phyloP scores from a whole-genome alignment of 2,888 invertebrate species.

The Oscheius sp. region DNA sequence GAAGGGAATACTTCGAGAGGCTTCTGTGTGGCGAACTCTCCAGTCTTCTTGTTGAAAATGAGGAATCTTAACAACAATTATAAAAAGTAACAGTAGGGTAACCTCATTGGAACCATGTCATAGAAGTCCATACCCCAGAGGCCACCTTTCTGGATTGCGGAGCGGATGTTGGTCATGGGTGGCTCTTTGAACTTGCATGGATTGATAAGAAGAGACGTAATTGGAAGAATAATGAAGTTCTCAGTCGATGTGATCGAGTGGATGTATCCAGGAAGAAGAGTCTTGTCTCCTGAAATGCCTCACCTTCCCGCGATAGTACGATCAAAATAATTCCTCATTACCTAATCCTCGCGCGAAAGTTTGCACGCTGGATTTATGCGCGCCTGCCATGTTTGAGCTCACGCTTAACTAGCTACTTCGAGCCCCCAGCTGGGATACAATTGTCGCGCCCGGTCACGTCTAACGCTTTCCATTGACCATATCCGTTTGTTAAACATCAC shows the following conservation, averaged over 20 bases:
- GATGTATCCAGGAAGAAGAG: constrained; percentile 71
- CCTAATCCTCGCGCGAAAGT: constrained; percentile 37
- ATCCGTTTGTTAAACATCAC: constrained; percentile 10
- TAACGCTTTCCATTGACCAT: constrained; percentile 24
- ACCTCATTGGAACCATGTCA: constrained; percentile 72
- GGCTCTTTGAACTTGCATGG: constrained; percentile 73
- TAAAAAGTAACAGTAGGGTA: not conserved
- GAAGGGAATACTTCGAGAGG: constrained; percentile 72
- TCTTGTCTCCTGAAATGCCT: constrained; percentile 68
- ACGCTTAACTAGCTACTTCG: constrained; percentile 35
- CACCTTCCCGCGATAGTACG: constrained; percentile 27
- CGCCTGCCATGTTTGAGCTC: constrained; percentile 33
- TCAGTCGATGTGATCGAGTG: constrained; percentile 73
- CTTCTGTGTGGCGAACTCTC: constrained; percentile 65
- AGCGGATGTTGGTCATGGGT: constrained; percentile 65
- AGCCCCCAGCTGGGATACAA: constrained; percentile 34
- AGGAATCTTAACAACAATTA: constrained; percentile 64
- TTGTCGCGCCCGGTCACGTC: constrained; percentile 35
- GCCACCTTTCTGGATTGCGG: constrained; percentile 69
- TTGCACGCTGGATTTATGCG: constrained; percentile 28
- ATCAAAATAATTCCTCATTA: constrained; percentile 37
- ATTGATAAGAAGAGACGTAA: constrained; percentile 72
- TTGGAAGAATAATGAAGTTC: constrained; percentile 70
- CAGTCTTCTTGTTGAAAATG: constrained; percentile 71
- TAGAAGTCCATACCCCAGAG: constrained; percentile 73